phyloP scores from a whole-genome alignment of 2,797 vertebrate genomes.

The Botia kubotai region DNA sequence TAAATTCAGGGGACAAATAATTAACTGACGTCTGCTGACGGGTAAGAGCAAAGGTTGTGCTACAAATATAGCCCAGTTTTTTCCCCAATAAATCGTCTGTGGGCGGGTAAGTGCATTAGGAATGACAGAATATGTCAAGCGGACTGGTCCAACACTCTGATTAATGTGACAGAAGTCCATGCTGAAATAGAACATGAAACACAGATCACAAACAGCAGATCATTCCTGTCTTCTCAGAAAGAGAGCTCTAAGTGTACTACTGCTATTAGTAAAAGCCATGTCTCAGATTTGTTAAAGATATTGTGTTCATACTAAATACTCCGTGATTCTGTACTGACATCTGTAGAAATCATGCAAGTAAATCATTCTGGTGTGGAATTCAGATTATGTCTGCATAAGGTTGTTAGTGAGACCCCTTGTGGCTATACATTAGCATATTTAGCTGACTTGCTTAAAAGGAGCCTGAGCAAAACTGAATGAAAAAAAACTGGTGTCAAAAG shows the following conservation, averaged over 20 bases:
- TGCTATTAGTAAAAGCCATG: slow-evolving; percentile 54
- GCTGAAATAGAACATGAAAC: slow-evolving; percentile 80
- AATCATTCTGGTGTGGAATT: slow-evolving; percentile 28
- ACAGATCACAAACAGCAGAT: slow-evolving; percentile 67
- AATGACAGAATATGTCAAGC: slow-evolving; percentile 75
- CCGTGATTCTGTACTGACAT: slow-evolving; percentile 1
- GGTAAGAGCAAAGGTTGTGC: slow-evolving; percentile 79
- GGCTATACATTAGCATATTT: slow-evolving; percentile 20
- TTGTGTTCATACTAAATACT: neutral
- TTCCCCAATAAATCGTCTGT: slow-evolving; percentile 75
- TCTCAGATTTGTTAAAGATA: neutral
- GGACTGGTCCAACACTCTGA: slow-evolving; percentile 71
- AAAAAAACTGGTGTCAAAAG: slow-evolving; percentile 61
- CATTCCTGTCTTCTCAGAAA: slow-evolving; percentile 50
- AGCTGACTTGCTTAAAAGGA: neutral
- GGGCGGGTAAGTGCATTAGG: slow-evolving; percentile 64
- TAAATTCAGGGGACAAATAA: slow-evolving; percentile 88
- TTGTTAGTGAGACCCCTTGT: slow-evolving; percentile 1
- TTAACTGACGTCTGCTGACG: slow-evolving; percentile 84
- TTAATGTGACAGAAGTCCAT: slow-evolving; percentile 80
- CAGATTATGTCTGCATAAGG: neutral
- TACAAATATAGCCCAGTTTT: slow-evolving; percentile 80
- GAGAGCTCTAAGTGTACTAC: slow-evolving; percentile 51
- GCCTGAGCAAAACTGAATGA: slow-evolving; percentile 11
- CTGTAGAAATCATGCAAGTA: slow-evolving; percentile 14